A percentile compares a stretch with the other conserved stretches of the same genome.
Conservation (phyloP, 2,113 vertebrate genomes). For the Ariopsis seemanni region DNA sequence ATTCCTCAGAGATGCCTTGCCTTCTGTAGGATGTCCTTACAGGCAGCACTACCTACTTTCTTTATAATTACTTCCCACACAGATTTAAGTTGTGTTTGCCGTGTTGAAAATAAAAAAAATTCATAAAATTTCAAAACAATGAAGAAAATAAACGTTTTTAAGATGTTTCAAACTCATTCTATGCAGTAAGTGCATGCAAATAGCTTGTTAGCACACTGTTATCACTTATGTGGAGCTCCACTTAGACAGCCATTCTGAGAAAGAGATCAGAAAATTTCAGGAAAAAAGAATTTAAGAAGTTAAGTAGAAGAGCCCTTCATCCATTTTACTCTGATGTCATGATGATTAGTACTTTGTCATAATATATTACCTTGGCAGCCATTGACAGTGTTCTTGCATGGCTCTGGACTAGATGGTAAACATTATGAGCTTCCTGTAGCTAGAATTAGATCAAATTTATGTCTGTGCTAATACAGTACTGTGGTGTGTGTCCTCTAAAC, state of each 20-base stretch:
- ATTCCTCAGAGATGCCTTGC: background rate
- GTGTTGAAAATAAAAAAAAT: background rate
- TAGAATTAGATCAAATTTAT: background rate
- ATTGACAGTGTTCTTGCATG: constrained; percentile 16
- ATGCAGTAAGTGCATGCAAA: background rate
- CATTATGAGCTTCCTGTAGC: constrained; percentile 1
- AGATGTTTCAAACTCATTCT: background rate
- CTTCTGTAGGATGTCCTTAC: background rate
- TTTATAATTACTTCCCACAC: background rate
- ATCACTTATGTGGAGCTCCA: constrained; percentile 27
- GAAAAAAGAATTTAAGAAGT: constrained; percentile 30
- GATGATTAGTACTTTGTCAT: constrained; percentile 29
- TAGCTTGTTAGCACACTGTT: constrained; percentile 46
- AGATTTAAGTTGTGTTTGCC: background rate
- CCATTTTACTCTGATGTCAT: constrained; percentile 32
- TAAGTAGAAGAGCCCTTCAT: constrained; percentile 18
- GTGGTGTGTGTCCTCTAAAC: background rate
- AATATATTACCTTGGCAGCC: constrained; percentile 41
- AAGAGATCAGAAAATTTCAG: background rate
- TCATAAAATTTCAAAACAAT: background rate
- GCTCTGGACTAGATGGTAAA: background rate
- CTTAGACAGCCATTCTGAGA: too few species aligned
- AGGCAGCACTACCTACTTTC: background rate
- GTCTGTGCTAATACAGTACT: background rate
- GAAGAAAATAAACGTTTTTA: background rate